Base-by-base conservation (phyloP, 35 echinoderm and acorn worm genomes). In the Ophiothrix spiculata region DNA sequence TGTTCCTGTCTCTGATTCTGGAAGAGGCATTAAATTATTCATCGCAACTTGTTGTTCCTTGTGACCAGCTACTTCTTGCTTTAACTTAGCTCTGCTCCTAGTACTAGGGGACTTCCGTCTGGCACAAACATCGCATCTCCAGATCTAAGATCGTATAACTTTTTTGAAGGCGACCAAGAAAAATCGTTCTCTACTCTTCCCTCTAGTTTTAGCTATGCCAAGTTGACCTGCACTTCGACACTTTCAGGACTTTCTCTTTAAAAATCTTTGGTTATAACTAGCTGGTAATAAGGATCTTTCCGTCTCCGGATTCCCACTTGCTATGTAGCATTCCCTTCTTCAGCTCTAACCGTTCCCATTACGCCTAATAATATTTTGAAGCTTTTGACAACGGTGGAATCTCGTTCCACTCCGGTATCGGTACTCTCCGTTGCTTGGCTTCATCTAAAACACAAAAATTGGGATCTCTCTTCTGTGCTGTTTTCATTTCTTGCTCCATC, bases 191-290 rank as follows among this genome's bases (percentile, higher is more conserved):
- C 1, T 41, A 15, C 73, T 60, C 29, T 28, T 87, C 31, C 87
- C 25, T 39, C 60, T 41, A 37, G 77, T 81, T 49, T 94, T 94
- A 13, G 35, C 69, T 10, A 94, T 34, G 11, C 83, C 87, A 12
- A 94, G 36, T 39, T 94, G 87, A 19, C 87, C 79, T 28, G 84
- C 77, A 14, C 45, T 75, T 28, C 42, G 33, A 39, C 19, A 38
- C 40, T 25, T 11, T 33, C 38, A 81, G 33, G 28, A 80, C 79
- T 88, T 25, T 32, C 33, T 36, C 33, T 37, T 49, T 32, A 16
- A 45, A 39, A 74, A 0, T 36, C 42, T 45, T 25, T 69, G 86
- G 54, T n/a, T 28, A 88, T 1, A 16, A 82, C 60, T 38, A 88
- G 14, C 31, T 88, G 54, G 1, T 46, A 80, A 82, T 60, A 29